Percentiles rank a stretch among this genome's conserved stretches.
Evolutionary conservation across 2,113 vertebrate genomes (phyloP).

Genomic region (Ceyx margarethae): DNA sequence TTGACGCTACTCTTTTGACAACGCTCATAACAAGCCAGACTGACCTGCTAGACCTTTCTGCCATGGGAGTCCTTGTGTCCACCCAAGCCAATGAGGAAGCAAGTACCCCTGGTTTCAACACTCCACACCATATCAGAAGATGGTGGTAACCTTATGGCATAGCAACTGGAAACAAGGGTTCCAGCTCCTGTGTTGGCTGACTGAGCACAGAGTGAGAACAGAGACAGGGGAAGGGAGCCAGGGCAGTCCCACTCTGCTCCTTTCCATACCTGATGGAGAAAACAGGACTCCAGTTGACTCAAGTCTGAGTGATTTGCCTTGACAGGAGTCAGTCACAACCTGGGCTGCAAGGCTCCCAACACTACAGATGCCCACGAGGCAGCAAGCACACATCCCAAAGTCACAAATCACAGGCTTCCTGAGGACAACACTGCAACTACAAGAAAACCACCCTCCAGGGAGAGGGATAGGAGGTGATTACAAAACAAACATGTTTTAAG

Average conservation of each 20-base stretch:
- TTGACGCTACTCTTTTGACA: neutral
- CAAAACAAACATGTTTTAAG: neutral
- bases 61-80: neutral
- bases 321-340: neutral
- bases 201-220: neutral
- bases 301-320: neutral
- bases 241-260: neutral
- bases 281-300: neutral
- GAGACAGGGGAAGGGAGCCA: neutral
- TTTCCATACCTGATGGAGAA: neutral
- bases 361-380: neutral
- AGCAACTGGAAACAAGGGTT: neutral
- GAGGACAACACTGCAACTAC: neutral
- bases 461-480: neutral
- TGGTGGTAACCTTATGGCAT: accelerated
- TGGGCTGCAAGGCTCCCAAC: neutral
- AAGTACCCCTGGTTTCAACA: neutral
- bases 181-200: neutral
- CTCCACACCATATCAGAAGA: accelerated
- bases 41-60: neutral
- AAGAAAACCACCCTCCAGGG: neutral
- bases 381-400: neutral
- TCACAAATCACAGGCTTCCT: neutral
- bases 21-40: neutral
- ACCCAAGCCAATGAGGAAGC: neutral